Conservation (phyloP, 2,113 vertebrate species). For the Trichomycterus rosablanca region DNA sequence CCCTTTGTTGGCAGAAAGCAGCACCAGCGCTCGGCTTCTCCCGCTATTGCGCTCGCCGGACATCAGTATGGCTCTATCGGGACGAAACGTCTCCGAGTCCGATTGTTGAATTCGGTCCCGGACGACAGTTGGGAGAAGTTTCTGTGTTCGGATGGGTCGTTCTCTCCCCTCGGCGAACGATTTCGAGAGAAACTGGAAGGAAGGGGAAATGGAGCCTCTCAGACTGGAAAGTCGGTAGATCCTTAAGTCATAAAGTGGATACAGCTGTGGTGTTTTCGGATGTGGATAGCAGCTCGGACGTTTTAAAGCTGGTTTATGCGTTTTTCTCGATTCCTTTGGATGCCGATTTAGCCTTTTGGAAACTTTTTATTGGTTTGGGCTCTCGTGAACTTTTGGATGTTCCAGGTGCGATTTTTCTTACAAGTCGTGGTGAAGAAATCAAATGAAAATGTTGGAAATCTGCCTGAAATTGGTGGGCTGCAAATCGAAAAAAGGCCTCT, state of each 20-base stretch:
- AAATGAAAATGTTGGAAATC: conserved; percentile 99
- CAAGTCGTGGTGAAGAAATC: conserved; percentile 63
- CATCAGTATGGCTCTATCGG: conserved; percentile 57
- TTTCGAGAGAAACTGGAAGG: conserved; percentile 34
- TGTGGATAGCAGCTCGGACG: conserved; percentile 7
- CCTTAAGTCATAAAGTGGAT: conserved; percentile 27
- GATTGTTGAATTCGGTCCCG: not conserved
- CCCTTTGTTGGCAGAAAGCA: conserved; percentile 88
- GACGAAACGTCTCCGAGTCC: conserved; percentile 41
- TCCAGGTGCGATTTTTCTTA: conserved; percentile 36
- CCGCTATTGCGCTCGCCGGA: conserved; percentile 49
- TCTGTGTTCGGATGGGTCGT: not conserved
- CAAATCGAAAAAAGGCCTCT: conserved; percentile 97
- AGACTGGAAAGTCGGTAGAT: conserved; percentile 55
- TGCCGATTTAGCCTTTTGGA: not conserved
- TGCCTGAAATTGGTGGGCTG: conserved; percentile 98
- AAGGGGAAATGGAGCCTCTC: conserved; percentile 61
- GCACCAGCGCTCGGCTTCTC: conserved; percentile 67
- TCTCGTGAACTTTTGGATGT: not conserved
- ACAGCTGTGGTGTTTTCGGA: conserved; percentile 20
- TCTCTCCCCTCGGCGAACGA: conserved; percentile 29
- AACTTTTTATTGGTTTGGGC: conserved; percentile 11
- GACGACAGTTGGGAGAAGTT: not conserved
- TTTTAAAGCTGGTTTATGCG: not conserved
- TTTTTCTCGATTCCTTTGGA: not conserved